Base-by-base conservation (phyloP, 2,888 invertebrate genomes). In the Erebia palarica region DNA sequence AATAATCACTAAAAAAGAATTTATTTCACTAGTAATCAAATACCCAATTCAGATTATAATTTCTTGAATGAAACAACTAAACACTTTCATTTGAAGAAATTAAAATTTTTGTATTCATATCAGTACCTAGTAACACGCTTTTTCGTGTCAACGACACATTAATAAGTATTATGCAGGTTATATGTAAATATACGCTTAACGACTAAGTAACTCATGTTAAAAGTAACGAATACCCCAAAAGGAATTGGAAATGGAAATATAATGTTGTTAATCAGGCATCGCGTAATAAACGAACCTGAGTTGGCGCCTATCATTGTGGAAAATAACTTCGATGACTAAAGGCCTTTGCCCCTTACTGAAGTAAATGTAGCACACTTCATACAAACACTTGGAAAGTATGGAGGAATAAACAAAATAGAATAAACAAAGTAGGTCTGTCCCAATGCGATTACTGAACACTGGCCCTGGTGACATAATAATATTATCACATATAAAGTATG, bases 401-500 rank as follows among this genome's bases (percentile, higher is more conserved):
- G 65, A 36, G 53, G 36, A 57, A 68, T 49, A 13, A 49, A 49
- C 63, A 18, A 67, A 42, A 64, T n/a, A 61, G 36, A 64, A 66
- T 51, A 68, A 4, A 64, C 44, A n/a, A 51, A 58, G 58, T 61
- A 68, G 68, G 68, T 61, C 72, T 70, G 55, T 70, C 72, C 72
- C 70, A 72, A 60, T 60, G 69, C 27, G 59, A 71, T 69, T 69
- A 66, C 66, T 59, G 59, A 49, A 16, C 55, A 47, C 42, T 65
- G 68, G 49, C 69, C 71, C 69, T 51, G 49, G 66, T 76, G 73
- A 73, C 66, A 73, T 75, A 75, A 77, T 76, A 71, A 53, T 58
- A 70, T 74, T 75, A 75, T 75, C 77, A 70, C 75, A 71, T 69
- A 75, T 71, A 44, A 72, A 7, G 65, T 57, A 58, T 59, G 55